Conservation (phyloP, 2,113 vertebrate genomes). For the Tapirus terrestris region DNA sequence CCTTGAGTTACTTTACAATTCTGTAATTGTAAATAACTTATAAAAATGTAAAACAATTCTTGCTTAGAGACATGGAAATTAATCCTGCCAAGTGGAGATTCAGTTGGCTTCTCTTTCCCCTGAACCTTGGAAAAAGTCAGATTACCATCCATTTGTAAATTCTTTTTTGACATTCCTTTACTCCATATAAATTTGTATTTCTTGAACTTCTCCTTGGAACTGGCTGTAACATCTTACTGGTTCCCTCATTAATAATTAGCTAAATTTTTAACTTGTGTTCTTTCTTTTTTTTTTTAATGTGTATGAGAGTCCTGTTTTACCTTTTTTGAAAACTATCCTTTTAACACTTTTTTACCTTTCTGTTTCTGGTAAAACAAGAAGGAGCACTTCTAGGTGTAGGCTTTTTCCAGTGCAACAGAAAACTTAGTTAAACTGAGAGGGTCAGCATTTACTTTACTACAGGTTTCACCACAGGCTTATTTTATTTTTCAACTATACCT, state of each 20-base stretch:
- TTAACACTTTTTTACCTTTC: not conserved
- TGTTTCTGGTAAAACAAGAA: not conserved
- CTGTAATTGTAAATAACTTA: not conserved
- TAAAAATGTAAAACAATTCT: not conserved
- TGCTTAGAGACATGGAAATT: not conserved
- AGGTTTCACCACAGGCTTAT: not conserved
- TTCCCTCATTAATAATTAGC: not conserved
- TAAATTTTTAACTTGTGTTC: not conserved
- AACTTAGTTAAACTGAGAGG: not conserved
- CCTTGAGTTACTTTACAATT: not conserved
- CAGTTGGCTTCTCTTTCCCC: not conserved
- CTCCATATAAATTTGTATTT: not conserved
- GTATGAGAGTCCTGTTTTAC: not conserved
- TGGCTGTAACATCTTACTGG: not conserved
- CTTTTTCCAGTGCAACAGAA: not conserved
- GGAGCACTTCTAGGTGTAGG: not conserved
- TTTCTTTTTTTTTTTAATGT: not conserved
- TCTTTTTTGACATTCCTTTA: not conserved
- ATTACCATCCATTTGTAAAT: not conserved
- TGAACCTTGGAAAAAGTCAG: not conserved
- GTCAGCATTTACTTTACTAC: not conserved
- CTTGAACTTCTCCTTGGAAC: not conserved
- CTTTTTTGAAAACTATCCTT: not conserved
- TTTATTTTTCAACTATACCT: slow-evolving; percentile 5
- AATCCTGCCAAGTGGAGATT: not conserved